phyloP scores from a whole-genome alignment of 2,888 invertebrate genomes.

The Apotomis turbidana region DNA sequence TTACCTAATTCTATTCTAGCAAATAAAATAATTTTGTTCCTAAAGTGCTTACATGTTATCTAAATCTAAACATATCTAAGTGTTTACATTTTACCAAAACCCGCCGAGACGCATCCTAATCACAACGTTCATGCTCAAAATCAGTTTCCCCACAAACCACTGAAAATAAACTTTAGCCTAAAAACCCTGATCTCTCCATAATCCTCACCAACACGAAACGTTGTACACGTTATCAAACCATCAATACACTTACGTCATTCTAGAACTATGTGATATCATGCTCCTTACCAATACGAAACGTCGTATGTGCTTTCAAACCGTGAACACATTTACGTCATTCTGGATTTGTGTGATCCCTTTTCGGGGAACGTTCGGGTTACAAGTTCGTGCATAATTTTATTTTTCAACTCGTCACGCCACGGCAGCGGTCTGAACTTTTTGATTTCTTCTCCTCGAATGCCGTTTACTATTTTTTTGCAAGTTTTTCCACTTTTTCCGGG shows the following conservation, averaged over 20 bases:
- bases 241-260: slow-evolving; percentile 22
- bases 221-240: neutral
- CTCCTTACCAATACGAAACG: too few relatives aligned
- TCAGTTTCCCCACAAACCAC: neutral
- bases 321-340: too few relatives aligned
- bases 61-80: too few relatives aligned
- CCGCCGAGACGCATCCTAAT: neutral
- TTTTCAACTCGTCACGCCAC: slow-evolving; percentile 56
- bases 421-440: slow-evolving; percentile 50
- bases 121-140: neutral
- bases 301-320: too few relatives aligned
- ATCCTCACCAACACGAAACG: neutral
- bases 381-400: slow-evolving; percentile 57
- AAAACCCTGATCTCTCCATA: slow-evolving; percentile 23
- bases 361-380: slow-evolving; percentile 10
- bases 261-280: neutral
- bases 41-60: too few relatives aligned
- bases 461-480: slow-evolving; percentile 50
- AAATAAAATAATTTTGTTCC: neutral
- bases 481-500: slow-evolving; percentile 47
- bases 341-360: neutral
- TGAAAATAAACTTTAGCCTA: slow-evolving; percentile 14
- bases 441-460: slow-evolving; percentile 51
- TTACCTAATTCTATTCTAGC: too few relatives aligned
- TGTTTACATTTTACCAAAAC: too few relatives aligned